Percentiles rank a stretch among this genome's conserved stretches.
phyloP scores from a whole-genome alignment of 2,113 vertebrate genomes.

The Leptosomus discolor region DNA sequence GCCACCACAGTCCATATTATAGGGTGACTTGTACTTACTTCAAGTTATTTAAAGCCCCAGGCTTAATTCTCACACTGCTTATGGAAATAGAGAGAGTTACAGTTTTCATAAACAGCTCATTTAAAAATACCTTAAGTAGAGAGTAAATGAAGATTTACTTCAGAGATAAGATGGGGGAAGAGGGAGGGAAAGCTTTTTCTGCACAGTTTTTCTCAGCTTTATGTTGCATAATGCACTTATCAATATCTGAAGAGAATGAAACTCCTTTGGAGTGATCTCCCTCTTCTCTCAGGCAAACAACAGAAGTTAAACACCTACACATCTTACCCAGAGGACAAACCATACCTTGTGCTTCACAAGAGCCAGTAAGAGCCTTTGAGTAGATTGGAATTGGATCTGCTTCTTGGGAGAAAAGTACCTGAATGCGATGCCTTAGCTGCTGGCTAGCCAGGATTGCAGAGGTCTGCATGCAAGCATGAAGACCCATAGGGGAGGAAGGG shows the following conservation, averaged over 20 bases:
- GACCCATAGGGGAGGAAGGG: not conserved
- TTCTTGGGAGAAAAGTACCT: not conserved
- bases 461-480: not conserved
- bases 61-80: not conserved
- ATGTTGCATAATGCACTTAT: not conserved
- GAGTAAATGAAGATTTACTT: not conserved
- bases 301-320: not conserved
- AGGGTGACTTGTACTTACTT: not conserved
- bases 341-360: not conserved
- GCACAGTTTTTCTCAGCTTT: not conserved
- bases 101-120: not conserved
- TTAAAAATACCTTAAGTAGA: not conserved
- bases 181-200: not conserved
- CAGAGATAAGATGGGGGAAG: not conserved
- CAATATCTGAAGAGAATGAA: not conserved
- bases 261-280: not conserved
- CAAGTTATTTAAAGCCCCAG: not conserved
- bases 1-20: not conserved
- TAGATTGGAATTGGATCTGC: not conserved
- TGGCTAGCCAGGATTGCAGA: not conserved
- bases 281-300: not conserved
- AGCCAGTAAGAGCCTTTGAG: not conserved
- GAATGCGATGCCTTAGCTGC: accelerated
- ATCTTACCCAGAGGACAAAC: not conserved
- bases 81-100: not conserved